phyloP scores from a whole-genome alignment of 2,888 invertebrate genomes.

The Drosophila parthenogenetica region DNA sequence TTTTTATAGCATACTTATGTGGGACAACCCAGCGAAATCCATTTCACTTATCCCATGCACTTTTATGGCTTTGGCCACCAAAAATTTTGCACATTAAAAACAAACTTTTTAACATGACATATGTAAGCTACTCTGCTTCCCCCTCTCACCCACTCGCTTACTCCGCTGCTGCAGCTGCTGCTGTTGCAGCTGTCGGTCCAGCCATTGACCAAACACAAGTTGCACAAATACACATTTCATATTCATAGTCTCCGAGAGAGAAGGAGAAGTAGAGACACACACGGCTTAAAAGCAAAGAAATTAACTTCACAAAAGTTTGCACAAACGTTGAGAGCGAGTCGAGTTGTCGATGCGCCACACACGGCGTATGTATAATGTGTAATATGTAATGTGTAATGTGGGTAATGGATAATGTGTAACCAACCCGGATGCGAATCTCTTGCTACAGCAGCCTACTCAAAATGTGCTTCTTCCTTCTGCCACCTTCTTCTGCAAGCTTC shows the following conservation, averaged over 20 bases:
- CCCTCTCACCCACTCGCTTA: not conserved
- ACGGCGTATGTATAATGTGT: conserved; percentile 48
- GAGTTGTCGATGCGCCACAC: conserved; percentile 63
- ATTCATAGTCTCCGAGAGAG: conserved; percentile 66
- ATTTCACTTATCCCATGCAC: conserved; percentile 78
- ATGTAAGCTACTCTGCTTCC: conserved; percentile 57
- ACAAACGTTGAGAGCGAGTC: conserved; percentile 37
- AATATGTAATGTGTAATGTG: conserved; percentile 40
- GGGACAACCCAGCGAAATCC: conserved; percentile 67
- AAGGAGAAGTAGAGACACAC: not conserved
- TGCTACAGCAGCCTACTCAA: conserved; percentile 47
- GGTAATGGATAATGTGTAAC: conserved; percentile 28
- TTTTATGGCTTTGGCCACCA: conserved; percentile 76
- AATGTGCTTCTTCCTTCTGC: conserved; percentile 35
- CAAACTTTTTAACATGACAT: conserved; percentile 76
- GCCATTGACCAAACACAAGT: conserved; percentile 68
- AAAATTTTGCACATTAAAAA: conserved; percentile 79
- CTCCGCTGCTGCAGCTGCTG: not conserved
- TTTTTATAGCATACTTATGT: conserved; percentile 77
- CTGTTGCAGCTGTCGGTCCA: conserved; percentile 25
- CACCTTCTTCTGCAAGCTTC: conserved; percentile 26
- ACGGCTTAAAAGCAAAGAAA: conserved; percentile 78
- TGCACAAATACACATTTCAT: conserved; percentile 79
- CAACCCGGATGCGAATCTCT: conserved; percentile 36
- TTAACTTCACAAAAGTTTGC: conserved; percentile 71